These are phyloP conservation scores for Germaria angustata DNA, from an alignment of 2,888 invertebrate genomes.

Conservation along the genomic window DNA sequence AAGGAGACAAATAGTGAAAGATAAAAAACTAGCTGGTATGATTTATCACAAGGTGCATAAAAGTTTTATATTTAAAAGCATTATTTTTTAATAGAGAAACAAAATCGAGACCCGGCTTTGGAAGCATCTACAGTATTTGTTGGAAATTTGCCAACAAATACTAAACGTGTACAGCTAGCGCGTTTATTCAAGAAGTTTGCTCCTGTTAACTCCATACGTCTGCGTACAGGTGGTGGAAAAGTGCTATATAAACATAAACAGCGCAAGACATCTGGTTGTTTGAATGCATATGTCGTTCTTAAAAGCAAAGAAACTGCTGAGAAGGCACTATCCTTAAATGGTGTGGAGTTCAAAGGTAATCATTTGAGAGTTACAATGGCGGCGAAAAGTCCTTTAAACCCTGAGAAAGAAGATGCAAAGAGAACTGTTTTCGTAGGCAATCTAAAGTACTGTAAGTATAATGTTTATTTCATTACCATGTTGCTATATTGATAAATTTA, in stretches of 20 bases:
- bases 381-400: slow-evolving; percentile 45
- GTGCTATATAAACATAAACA: slow-evolving; percentile 74
- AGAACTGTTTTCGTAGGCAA: slow-evolving; percentile 78
- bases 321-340: slow-evolving; percentile 75
- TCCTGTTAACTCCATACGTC: slow-evolving; percentile 73
- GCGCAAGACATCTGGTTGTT: slow-evolving; percentile 72
- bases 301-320: slow-evolving; percentile 70
- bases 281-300: slow-evolving; percentile 78
- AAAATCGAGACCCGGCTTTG: slow-evolving; percentile 66
- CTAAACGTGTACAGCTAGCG: slow-evolving; percentile 75
- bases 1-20: slow-evolving; percentile 49
- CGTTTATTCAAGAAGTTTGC: slow-evolving; percentile 74
- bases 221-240: slow-evolving; percentile 76
- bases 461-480: neutral
- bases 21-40: slow-evolving; percentile 57
- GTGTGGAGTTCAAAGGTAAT: slow-evolving; percentile 74
- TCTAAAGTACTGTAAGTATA: slow-evolving; percentile 77
- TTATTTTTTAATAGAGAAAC: slow-evolving; percentile 19
- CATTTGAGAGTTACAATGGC: slow-evolving; percentile 76
- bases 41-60: neutral
- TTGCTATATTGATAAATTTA: neutral
- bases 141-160: slow-evolving; percentile 78
- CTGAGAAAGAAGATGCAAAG: slow-evolving; percentile 70
- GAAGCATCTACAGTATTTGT: slow-evolving; percentile 77
- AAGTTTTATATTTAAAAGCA: neutral